These are phyloP conservation scores for Dysmachus trigonus DNA, from an alignment of 2,888 invertebrate species.

Conservation along the genomic window DNA sequence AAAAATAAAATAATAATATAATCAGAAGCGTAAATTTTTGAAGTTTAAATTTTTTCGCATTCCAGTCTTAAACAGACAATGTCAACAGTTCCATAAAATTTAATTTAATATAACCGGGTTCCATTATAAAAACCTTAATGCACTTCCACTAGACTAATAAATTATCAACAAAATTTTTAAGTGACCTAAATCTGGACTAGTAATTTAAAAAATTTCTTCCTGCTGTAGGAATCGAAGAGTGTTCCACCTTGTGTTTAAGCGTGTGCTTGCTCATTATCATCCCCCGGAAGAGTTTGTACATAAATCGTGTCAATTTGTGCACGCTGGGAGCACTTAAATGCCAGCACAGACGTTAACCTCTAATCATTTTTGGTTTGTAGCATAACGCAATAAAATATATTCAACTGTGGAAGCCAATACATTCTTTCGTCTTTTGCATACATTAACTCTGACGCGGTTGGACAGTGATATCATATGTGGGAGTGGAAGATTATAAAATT, in stretches of 20 bases:
- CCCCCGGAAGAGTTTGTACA: background rate
- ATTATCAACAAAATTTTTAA: background rate
- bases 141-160: background rate
- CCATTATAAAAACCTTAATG: background rate
- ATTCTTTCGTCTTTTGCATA: background rate
- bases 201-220: background rate
- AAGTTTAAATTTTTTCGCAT: background rate
- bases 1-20: background rate
- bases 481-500: background rate
- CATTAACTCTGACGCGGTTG: background rate
- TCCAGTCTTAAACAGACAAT: too few relatives aligned
- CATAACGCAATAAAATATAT: background rate
- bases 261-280: background rate
- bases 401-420: background rate
- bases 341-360: background rate
- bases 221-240: background rate
- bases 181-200: background rate
- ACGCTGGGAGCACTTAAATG: background rate
- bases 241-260: background rate
- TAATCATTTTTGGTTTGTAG: background rate
- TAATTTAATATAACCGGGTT: background rate
- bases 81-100: background rate
- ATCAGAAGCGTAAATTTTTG: background rate
- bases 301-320: background rate
- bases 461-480: background rate